phyloP scores from a whole-genome alignment of 2,888 invertebrate genomes.

The Dasypolia templi region DNA sequence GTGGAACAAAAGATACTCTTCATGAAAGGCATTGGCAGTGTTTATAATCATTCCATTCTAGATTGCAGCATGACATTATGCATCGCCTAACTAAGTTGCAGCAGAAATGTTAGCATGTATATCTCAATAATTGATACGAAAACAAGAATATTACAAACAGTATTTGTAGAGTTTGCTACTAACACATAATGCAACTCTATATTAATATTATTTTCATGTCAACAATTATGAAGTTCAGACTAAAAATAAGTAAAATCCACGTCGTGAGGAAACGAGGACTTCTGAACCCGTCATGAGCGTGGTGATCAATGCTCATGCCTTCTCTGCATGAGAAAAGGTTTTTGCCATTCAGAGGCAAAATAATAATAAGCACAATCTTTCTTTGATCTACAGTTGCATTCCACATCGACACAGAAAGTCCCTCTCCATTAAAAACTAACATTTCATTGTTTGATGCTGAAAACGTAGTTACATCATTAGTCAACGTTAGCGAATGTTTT shows the following conservation, averaged over 20 bases:
- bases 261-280: neutral
- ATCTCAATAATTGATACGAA: neutral
- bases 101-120: neutral
- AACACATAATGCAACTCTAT: constrained; percentile 3
- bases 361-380: neutral
- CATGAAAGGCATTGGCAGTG: neutral
- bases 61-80: neutral
- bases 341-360: neutral
- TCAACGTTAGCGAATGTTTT: constrained; percentile 46
- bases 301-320: neutral
- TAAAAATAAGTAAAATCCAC: neutral
- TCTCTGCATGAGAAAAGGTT: neutral
- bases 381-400: constrained; percentile 3
- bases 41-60: constrained; percentile 20
- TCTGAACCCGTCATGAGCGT: neutral
- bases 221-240: neutral
- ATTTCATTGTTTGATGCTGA: constrained; percentile 39
- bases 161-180: neutral
- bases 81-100: neutral
- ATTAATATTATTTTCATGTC: neutral
- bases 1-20: constrained; percentile 33
- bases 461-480: constrained; percentile 57
- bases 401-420: constrained; percentile 5
- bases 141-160: neutral
- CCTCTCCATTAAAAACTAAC: neutral